phyloP scores from a whole-genome alignment of 2,113 vertebrate genomes.

The Boulengeromyrus knoepffleri region DNA sequence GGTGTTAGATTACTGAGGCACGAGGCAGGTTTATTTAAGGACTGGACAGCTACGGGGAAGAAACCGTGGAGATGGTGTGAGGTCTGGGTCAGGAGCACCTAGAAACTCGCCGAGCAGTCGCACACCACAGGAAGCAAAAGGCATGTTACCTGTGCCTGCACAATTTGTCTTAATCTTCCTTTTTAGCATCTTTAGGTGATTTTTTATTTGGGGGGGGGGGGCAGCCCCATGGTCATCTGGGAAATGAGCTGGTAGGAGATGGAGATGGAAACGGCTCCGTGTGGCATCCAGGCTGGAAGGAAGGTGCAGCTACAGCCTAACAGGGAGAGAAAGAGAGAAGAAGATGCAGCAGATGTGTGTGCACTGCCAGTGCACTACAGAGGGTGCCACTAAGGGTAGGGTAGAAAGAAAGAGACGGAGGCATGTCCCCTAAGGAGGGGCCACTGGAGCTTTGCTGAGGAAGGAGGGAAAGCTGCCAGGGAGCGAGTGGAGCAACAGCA shows the following conservation, averaged over 20 bases:
- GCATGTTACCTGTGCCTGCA: not conserved
- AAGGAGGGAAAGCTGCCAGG: slow-evolving; percentile 42
- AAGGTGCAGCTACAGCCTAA: not conserved
- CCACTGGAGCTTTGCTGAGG: slow-evolving; percentile 42
- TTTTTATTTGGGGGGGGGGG: not conserved
- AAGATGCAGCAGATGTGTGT: not conserved
- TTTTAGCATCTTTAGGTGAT: not conserved
- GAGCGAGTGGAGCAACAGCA: slow-evolving; percentile 35
- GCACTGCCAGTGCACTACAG: not conserved
- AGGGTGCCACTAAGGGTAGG: not conserved
- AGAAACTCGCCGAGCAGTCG: not conserved
- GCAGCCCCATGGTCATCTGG: slow-evolving; percentile 24
- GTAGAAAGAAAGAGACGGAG: not conserved
- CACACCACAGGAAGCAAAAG: not conserved
- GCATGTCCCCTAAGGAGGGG: not conserved
- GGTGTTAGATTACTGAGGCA: not conserved
- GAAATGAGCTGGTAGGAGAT: slow-evolving; percentile 31
- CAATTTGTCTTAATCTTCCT: not conserved
- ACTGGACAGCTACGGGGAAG: too few species aligned
- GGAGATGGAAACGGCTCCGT: not conserved
- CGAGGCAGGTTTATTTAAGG: not conserved
- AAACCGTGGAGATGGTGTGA: not conserved
- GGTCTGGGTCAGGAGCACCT: not conserved
- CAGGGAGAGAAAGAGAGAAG: not conserved
- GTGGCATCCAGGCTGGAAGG: not conserved